A percentile compares a stretch with the other conserved stretches of the same genome.
Evolutionary conservation across 2,797 vertebrate genomes (phyloP).

Genomic region (Protosalanx chinensis): DNA sequence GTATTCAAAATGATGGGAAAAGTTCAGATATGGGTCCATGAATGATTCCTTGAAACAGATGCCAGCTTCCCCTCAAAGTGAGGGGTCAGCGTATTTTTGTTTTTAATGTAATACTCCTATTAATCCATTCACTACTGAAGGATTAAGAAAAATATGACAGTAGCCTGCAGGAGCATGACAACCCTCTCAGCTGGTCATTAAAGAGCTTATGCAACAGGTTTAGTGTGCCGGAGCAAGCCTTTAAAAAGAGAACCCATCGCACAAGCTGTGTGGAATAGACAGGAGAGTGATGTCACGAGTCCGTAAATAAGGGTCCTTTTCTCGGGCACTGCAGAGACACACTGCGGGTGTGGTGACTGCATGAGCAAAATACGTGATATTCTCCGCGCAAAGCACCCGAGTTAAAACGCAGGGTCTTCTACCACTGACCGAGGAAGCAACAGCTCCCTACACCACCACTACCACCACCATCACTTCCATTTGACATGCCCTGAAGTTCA

Average conservation of each 20-base stretch:
- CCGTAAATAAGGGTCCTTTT: slow-evolving; percentile 70
- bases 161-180: slow-evolving; percentile 10
- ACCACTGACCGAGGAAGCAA: slow-evolving; percentile 17
- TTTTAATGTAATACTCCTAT: neutral
- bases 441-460: slow-evolving; percentile 22
- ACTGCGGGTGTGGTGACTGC: slow-evolving; percentile 81
- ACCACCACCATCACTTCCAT: slow-evolving; percentile 22
- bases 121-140: slow-evolving; percentile 3
- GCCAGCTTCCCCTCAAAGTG: slow-evolving; percentile 2
- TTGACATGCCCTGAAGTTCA: slow-evolving; percentile 54
- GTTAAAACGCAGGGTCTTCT: slow-evolving; percentile 18
- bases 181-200: slow-evolving; percentile 40
- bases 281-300: slow-evolving; percentile 68
- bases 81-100: neutral
- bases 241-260: slow-evolving; percentile 20
- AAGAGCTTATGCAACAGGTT: slow-evolving; percentile 74
- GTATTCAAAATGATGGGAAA: neutral
- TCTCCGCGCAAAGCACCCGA: slow-evolving; percentile 45
- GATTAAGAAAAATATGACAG: slow-evolving; percentile 24
- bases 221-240: slow-evolving; percentile 35
- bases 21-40: slow-evolving; percentile 23
- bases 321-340: slow-evolving; percentile 75
- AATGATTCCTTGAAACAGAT: slow-evolving; percentile 1
- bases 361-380: slow-evolving; percentile 66
- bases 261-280: slow-evolving; percentile 33